phyloP scores from a whole-genome alignment of 2,797 vertebrate species.

The Spinus olivaceus region DNA sequence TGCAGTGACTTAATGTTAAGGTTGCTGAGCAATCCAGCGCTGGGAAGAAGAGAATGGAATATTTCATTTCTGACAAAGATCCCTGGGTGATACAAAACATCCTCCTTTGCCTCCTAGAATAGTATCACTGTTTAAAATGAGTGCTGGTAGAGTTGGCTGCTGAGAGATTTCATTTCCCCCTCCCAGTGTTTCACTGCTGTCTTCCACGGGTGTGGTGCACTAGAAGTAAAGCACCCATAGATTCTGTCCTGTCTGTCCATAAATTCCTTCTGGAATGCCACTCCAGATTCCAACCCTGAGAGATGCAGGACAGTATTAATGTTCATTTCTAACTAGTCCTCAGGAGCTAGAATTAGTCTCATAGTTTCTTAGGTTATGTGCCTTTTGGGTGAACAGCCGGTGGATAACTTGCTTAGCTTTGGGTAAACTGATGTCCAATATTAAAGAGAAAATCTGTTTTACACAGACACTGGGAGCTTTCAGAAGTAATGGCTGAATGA shows the following conservation, averaged over 20 bases:
- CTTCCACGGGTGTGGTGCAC: neutral
- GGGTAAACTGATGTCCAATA: neutral
- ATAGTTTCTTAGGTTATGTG: neutral
- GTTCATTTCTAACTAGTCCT: neutral
- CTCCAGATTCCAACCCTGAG: neutral
- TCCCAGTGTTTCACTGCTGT: neutral
- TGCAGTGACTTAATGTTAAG: constrained; percentile 17
- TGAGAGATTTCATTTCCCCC: neutral
- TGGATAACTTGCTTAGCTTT: neutral
- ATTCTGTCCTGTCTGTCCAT: neutral
- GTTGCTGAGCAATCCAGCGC: neutral
- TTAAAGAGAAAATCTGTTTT: neutral
- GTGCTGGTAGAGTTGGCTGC: neutral
- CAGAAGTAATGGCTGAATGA: neutral
- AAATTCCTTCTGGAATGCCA: neutral
- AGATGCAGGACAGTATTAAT: neutral
- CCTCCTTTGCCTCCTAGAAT: neutral
- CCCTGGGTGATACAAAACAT: neutral
- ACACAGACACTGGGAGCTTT: neutral
- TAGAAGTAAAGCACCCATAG: neutral
- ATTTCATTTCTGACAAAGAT: neutral
- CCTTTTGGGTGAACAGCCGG: neutral
- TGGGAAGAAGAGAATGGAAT: neutral
- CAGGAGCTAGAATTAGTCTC: neutral
- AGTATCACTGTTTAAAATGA: neutral